A percentile compares a stretch with the other conserved stretches of the same genome.
These are phyloP conservation scores for Darevskia nairensis DNA, from an alignment of 2,797 vertebrate species.

Conservation along the genomic window DNA sequence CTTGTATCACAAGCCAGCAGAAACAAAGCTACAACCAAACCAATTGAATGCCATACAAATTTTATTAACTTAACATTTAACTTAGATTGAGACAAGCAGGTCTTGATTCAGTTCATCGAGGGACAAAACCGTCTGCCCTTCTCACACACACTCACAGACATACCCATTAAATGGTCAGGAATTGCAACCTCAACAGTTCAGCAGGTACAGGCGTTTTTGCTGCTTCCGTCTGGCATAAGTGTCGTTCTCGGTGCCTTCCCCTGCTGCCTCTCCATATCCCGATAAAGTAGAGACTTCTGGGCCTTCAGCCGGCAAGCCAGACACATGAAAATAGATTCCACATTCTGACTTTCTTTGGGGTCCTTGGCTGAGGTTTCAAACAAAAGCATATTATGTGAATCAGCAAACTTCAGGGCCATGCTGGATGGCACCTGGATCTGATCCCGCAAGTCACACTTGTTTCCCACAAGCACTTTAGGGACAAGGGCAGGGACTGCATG, in stretches of 20 bases:
- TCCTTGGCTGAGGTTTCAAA: conserved; percentile 98
- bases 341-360: conserved; percentile 95
- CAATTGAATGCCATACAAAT: conserved; percentile 71
- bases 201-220: conserved; percentile 89
- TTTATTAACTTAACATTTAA: conserved; percentile 66
- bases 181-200: conserved; percentile 76
- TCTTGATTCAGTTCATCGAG: conserved; percentile 56
- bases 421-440: conserved; percentile 96
- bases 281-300: conserved; percentile 92
- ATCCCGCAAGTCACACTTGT: conserved; percentile 96
- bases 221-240: conserved; percentile 77
- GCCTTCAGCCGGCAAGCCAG: conserved; percentile 94
- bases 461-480: conserved; percentile 91
- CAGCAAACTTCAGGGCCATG: conserved; percentile 92
- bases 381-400: conserved; percentile 96
- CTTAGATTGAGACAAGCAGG: conserved; percentile 67
- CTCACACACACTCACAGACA: background rate
- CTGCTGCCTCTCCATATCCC: conserved; percentile 88
- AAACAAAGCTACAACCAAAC: conserved; percentile 55
- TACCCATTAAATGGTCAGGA: conserved; percentile 33
- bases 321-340: conserved; percentile 98
- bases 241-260: conserved; percentile 85
- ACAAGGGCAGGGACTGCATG: conserved; percentile 89
- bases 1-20: background rate
- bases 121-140: conserved; percentile 51